A percentile compares a stretch with the other conserved stretches of the same genome.
phyloP scores from a whole-genome alignment of 2,888 invertebrate genomes.

The Tenthredo mesomela region DNA sequence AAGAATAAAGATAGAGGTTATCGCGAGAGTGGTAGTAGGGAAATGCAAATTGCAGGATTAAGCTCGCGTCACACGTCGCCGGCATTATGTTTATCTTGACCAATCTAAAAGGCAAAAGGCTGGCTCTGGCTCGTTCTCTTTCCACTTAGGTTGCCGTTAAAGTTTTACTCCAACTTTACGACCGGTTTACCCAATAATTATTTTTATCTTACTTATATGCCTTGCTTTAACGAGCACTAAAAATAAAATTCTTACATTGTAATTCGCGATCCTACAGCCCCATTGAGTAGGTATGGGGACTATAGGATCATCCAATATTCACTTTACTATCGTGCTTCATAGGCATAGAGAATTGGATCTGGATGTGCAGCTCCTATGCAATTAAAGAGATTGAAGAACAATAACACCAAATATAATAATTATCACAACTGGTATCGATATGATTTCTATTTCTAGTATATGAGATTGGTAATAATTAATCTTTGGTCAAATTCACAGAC shows the following conservation, averaged over 20 bases:
- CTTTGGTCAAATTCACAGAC: slow-evolving; percentile 10
- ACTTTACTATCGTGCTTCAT: not conserved
- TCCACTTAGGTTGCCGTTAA: slow-evolving; percentile 47
- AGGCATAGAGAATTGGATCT: not conserved
- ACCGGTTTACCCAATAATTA: slow-evolving; percentile 46
- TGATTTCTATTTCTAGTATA: not conserved
- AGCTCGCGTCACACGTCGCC: slow-evolving; percentile 46
- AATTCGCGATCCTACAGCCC: not conserved
- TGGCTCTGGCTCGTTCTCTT: slow-evolving; percentile 40
- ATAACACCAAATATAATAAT: not conserved
- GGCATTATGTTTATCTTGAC: slow-evolving; percentile 32
- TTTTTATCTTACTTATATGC: slow-evolving; percentile 37
- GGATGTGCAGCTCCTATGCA: not conserved
- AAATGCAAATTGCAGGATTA: slow-evolving; percentile 50
- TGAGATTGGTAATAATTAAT: not conserved
- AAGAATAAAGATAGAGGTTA: slow-evolving; percentile 43
- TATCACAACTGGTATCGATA: not conserved
- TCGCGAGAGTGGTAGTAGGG: not conserved
- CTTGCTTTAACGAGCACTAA: slow-evolving; percentile 49
- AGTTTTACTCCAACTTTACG: slow-evolving; percentile 34
- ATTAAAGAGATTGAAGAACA: not conserved
- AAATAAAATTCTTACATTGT: slow-evolving; percentile 47
- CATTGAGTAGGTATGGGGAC: not conserved
- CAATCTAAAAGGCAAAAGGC: slow-evolving; percentile 45
- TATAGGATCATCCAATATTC: not conserved